Evolutionary conservation across 2,113 vertebrate genomes (phyloP).

Genomic region (Callorhinus ursinus): DNA sequence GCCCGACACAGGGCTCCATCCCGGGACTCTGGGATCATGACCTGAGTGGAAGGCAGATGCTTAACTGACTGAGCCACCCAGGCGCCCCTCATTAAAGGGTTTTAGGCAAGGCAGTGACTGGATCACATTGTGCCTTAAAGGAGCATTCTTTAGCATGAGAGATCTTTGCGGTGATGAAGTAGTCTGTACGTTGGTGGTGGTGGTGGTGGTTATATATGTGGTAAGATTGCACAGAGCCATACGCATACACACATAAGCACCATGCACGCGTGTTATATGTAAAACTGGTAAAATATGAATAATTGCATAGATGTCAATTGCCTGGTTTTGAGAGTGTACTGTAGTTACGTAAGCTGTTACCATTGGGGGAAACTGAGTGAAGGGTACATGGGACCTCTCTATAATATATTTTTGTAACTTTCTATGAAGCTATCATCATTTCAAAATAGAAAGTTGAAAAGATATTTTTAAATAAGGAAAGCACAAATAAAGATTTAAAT

Average conservation of each 20-base stretch:
- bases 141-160: not conserved
- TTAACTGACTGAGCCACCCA: not conserved
- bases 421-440: not conserved
- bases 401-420: not conserved
- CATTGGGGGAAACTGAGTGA: not conserved
- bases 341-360: not conserved
- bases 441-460: not conserved
- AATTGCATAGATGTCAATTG: no score
- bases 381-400: not conserved
- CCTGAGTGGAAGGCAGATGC: no score
- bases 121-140: not conserved
- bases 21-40: no score
- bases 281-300: not conserved
- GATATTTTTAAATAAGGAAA: conserved; percentile 13
- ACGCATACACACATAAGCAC: not conserved
- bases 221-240: not conserved
- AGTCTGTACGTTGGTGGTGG: not conserved
- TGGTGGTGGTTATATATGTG: not conserved
- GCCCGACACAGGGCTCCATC: not conserved
- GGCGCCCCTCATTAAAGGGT: not conserved
- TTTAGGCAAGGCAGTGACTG: not conserved
- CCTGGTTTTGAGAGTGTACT: not conserved
- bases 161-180: not conserved
- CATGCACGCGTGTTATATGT: not conserved
- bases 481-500: conserved; percentile 14